These are phyloP conservation scores for Euwallacea fornicatus DNA, from an alignment of 1,140 invertebrate species.

Conservation along the genomic window DNA sequence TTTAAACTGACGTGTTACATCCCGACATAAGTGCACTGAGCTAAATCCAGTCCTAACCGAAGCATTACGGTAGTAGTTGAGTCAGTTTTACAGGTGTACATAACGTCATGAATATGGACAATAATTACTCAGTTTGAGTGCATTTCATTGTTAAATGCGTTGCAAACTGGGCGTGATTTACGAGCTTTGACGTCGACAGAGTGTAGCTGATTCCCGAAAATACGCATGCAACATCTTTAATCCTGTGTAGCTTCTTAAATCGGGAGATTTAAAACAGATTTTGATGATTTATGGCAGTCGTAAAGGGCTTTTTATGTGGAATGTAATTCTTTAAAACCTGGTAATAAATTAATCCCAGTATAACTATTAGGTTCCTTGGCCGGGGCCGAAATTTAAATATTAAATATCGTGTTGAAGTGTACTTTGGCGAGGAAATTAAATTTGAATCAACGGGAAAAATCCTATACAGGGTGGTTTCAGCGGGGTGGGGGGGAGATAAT, in stretches of 20 bases:
- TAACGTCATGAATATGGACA: constrained; percentile 34
- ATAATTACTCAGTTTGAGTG: constrained; percentile 30
- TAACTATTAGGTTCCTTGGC: background rate
- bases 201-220: constrained; percentile 1
- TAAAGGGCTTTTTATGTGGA: background rate
- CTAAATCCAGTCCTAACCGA: background rate
- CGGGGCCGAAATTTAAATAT: constrained; percentile 13
- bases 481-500: no score
- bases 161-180: constrained; percentile 22
- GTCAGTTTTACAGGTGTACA: constrained; percentile 23
- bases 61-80: constrained; percentile 17
- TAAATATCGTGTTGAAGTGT: constrained; percentile 15
- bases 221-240: background rate
- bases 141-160: constrained; percentile 29
- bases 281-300: background rate
- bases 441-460: background rate
- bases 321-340: constrained; percentile 4
- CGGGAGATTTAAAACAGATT: background rate
- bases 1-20: no score
- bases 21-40: no score
- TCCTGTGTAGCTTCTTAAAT: background rate
- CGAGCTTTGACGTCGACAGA: constrained; percentile 9
- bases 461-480: no score
- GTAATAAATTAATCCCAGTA: background rate
- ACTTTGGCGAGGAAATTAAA: constrained; percentile 8